Percentiles rank a stretch among this genome's conserved stretches.
Conservation (phyloP, 2,113 vertebrate species). For the Trochalopteron elliotii region DNA sequence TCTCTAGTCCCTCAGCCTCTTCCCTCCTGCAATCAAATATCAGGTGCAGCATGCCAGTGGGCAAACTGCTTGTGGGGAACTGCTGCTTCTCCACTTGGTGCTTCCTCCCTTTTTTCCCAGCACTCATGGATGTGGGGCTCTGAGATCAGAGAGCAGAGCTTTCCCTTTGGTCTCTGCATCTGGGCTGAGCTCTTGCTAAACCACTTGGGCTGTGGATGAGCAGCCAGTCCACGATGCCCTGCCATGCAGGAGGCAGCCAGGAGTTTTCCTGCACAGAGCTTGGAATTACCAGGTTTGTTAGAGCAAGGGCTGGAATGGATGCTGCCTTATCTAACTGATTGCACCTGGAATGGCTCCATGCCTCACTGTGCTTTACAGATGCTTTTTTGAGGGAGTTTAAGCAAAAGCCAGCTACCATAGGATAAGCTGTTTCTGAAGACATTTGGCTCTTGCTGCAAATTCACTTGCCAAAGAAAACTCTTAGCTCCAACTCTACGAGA, state of each 20-base stretch:
- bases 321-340: constrained; percentile 51
- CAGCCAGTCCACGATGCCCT: background rate
- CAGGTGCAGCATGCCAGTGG: background rate
- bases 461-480: constrained; percentile 59
- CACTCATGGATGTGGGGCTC: background rate
- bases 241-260: background rate
- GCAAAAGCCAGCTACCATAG: constrained; percentile 32
- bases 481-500: constrained; percentile 47
- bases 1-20: background rate
- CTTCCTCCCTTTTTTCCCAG: background rate
- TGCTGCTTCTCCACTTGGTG: background rate
- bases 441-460: constrained; percentile 40
- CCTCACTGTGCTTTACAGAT: constrained; percentile 2
- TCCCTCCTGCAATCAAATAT: background rate
- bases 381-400: constrained; percentile 6
- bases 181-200: background rate
- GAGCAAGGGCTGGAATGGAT: background rate
- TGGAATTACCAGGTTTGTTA: background rate
- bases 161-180: background rate
- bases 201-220: background rate
- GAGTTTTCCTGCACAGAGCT: background rate
- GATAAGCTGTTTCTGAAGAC: constrained; percentile 48
- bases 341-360: constrained; percentile 10
- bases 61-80: background rate
- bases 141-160: background rate